Percentiles rank a stretch among this genome's conserved stretches.
Evolutionary conservation across 2,113 vertebrate genomes (phyloP).

Genomic region (Pterocles gutturalis): DNA sequence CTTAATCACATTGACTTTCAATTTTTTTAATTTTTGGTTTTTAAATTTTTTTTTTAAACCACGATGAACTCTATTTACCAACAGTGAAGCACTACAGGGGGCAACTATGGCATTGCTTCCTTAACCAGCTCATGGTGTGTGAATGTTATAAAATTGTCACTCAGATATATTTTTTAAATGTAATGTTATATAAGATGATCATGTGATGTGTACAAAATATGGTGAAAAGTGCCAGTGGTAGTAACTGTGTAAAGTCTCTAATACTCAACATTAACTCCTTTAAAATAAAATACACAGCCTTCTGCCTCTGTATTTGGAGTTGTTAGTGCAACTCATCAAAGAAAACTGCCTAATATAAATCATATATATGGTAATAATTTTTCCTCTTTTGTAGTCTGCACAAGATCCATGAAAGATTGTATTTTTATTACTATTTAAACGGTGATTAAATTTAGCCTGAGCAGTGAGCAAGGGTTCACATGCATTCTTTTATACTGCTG

Average conservation of each 20-base stretch:
- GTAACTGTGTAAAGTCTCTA: slow-evolving; percentile 94
- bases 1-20: slow-evolving; percentile 81
- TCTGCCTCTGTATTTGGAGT: slow-evolving; percentile 84
- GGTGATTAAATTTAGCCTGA: slow-evolving; percentile 88
- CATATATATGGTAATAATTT: slow-evolving; percentile 87
- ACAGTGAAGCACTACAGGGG: slow-evolving; percentile 89
- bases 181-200: slow-evolving; percentile 92
- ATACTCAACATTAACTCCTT: slow-evolving; percentile 84
- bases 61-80: slow-evolving; percentile 81
- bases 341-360: slow-evolving; percentile 87
- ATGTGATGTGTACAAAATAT: slow-evolving; percentile 96
- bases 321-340: slow-evolving; percentile 83
- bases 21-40: neutral
- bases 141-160: slow-evolving; percentile 83
- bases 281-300: slow-evolving; percentile 83
- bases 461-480: slow-evolving; percentile 86
- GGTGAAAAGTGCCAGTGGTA: slow-evolving; percentile 97
- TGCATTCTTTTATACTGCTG: slow-evolving; percentile 95
- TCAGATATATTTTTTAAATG: slow-evolving; percentile 89
- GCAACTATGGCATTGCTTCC: slow-evolving; percentile 78
- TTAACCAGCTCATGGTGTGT: slow-evolving; percentile 81
- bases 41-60: slow-evolving; percentile 57
- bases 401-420: slow-evolving; percentile 97
- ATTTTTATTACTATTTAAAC: slow-evolving; percentile 99
- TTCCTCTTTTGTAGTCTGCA: slow-evolving; percentile 91